These are phyloP conservation scores for Cuculus canorus DNA, from an alignment of 2,797 vertebrate species.

Conservation along the genomic window DNA sequence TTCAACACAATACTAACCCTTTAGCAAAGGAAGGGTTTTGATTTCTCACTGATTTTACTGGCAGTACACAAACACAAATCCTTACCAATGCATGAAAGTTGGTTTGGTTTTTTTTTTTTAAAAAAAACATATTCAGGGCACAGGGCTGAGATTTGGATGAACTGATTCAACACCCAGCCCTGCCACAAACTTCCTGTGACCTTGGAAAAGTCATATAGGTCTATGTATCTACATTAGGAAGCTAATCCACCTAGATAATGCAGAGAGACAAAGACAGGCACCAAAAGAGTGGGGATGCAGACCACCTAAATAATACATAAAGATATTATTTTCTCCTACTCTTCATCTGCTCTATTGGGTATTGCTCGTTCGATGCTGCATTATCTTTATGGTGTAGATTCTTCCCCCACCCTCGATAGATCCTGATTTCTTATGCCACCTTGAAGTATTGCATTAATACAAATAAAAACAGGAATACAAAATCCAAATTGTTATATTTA, in stretches of 20 bases:
- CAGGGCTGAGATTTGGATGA: background rate
- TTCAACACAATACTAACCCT: background rate
- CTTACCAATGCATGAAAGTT: background rate
- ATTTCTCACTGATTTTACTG: background rate
- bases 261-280: slow-evolving; percentile 52
- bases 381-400: slow-evolving; percentile 36
- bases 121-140: background rate
- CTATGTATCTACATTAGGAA: slow-evolving; percentile 6
- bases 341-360: slow-evolving; percentile 41
- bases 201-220: slow-evolving; percentile 39
- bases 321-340: slow-evolving; percentile 15
- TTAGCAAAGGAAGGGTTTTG: background rate
- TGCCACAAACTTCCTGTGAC: background rate
- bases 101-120: too few relatives aligned
- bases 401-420: background rate
- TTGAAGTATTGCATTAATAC: slow-evolving; percentile 13
- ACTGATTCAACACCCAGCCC: background rate
- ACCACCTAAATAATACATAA: slow-evolving; percentile 68
- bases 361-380: slow-evolving; percentile 23
- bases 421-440: background rate
- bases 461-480: slow-evolving; percentile 14
- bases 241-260: slow-evolving; percentile 40
- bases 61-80: background rate
- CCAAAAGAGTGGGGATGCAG: slow-evolving; percentile 43
- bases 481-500: slow-evolving; percentile 49